phyloP scores from a whole-genome alignment of 2,888 invertebrate genomes.

The Sarcophaga variegata region DNA sequence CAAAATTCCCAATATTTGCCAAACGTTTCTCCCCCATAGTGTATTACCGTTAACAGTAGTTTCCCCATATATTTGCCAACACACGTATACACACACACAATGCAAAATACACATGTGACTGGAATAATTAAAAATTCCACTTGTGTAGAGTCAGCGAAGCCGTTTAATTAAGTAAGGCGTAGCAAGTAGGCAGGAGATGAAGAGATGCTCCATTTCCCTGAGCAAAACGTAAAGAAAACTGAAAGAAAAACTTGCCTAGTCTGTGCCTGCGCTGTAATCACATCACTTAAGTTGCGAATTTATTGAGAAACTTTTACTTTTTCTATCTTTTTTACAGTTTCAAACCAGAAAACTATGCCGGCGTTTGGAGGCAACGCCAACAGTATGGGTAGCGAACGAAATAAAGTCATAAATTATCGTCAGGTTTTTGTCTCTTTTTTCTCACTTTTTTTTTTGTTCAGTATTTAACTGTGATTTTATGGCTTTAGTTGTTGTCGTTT shows the following conservation, averaged over 20 bases:
- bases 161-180: neutral
- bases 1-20: too few relatives aligned
- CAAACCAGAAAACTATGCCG: too few relatives aligned
- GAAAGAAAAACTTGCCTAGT: neutral
- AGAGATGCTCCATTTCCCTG: neutral
- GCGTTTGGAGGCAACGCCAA: too few relatives aligned
- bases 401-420: slow-evolving; percentile 30
- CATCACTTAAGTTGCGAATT: too few relatives aligned
- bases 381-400: neutral
- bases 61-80: too few relatives aligned
- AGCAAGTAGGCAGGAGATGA: neutral
- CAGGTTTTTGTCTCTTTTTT: neutral
- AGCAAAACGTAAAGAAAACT: neutral
- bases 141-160: slow-evolving; percentile 50
- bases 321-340: too few relatives aligned
- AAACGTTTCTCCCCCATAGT: too few relatives aligned
- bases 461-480: slow-evolving; percentile 27
- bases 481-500: neutral
- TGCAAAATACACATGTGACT: neutral
- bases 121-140: slow-evolving; percentile 48
- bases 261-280: too few relatives aligned
- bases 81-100: too few relatives aligned
- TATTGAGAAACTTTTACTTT: too few relatives aligned
- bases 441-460: neutral
- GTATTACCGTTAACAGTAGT: too few relatives aligned